A percentile compares a stretch with the other conserved stretches of the same genome.
Evolutionary conservation across 2,888 invertebrate genomes (phyloP).

Genomic region (Megamerina dolium): DNA sequence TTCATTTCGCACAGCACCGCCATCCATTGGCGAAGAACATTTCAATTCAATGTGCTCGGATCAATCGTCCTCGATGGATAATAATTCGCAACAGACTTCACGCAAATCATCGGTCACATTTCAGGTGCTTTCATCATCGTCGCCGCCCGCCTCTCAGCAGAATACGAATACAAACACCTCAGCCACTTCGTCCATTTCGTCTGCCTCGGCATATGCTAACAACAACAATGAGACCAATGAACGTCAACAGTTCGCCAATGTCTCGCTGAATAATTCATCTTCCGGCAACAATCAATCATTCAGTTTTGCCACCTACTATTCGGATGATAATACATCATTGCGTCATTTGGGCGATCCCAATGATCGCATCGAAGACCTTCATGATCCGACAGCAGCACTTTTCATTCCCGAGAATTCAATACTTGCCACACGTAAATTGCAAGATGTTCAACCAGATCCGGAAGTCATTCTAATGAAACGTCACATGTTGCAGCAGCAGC

Average conservation of each 20-base stretch:
- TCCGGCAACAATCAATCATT: slow-evolving; percentile 26
- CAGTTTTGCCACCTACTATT: slow-evolving; percentile 35
- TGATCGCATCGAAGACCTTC: neutral
- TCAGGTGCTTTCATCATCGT: slow-evolving; percentile 26
- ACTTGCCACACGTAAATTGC: slow-evolving; percentile 37
- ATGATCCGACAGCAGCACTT: slow-evolving; percentile 12
- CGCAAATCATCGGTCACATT: slow-evolving; percentile 48
- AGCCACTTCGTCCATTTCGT: slow-evolving; percentile 17
- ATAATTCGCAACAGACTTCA: slow-evolving; percentile 30
- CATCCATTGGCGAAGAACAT: slow-evolving; percentile 20
- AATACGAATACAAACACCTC: no score
- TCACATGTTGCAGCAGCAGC: slow-evolving; percentile 26
- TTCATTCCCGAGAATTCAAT: slow-evolving; percentile 32
- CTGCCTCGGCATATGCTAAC: slow-evolving; percentile 18
- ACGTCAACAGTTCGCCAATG: neutral
- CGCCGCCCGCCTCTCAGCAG: no score
- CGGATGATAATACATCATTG: slow-evolving; percentile 18
- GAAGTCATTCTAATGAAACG: slow-evolving; percentile 43
- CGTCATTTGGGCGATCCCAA: neutral
- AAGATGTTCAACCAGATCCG: slow-evolving; percentile 43
- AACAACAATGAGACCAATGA: no score
- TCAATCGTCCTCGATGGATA: slow-evolving; percentile 35
- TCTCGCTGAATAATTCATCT: slow-evolving; percentile 7
- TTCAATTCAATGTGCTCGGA: slow-evolving; percentile 36
- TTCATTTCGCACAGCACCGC: slow-evolving; percentile 15